Conservation (phyloP, 2,888 invertebrate species). For the Melinopterus prodromus region DNA sequence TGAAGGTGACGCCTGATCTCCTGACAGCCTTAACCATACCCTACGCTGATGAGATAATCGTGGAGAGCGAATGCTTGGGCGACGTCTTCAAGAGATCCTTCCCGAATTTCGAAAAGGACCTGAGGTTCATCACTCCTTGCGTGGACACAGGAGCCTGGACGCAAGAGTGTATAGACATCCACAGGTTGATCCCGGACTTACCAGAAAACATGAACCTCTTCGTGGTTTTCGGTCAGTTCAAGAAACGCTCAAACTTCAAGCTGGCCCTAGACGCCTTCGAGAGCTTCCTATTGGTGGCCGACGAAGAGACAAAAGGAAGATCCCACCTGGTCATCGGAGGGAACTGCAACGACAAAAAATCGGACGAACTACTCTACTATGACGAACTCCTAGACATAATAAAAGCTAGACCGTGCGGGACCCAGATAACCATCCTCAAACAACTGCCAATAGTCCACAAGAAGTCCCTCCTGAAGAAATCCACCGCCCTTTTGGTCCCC, state of each 20-base stretch:
- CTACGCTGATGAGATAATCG: conserved; percentile 53
- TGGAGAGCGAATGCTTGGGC: conserved; percentile 51
- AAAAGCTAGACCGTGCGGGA: conserved; percentile 51
- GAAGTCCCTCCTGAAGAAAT: conserved; percentile 53
- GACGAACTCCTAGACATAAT: conserved; percentile 50
- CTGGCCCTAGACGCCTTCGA: conserved; percentile 55
- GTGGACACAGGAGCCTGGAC: conserved; percentile 54
- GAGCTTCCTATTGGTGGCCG: conserved; percentile 49
- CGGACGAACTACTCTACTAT: conserved; percentile 51
- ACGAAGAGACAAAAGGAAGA: conserved; percentile 48
- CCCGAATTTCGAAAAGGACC: conserved; percentile 47
- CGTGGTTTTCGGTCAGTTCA: conserved; percentile 53
- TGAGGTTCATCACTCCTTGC: conserved; percentile 51
- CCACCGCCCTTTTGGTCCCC: conserved; percentile 52
- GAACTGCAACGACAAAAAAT: conserved; percentile 47
- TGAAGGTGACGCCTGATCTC: conserved; percentile 49
- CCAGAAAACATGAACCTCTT: conserved; percentile 51
- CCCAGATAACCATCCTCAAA: conserved; percentile 54
- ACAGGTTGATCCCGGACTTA: conserved; percentile 54
- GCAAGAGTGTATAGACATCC: conserved; percentile 50
- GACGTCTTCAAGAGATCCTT: conserved; percentile 53
- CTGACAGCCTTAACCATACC: conserved; percentile 52
- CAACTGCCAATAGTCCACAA: conserved; percentile 53
- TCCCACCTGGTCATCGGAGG: conserved; percentile 55
- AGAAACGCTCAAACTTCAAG: conserved; percentile 53